Percentiles rank a stretch among this genome's conserved stretches.
Conservation (phyloP, 2,888 invertebrate species). For the Nephrocerus scutellatus region DNA sequence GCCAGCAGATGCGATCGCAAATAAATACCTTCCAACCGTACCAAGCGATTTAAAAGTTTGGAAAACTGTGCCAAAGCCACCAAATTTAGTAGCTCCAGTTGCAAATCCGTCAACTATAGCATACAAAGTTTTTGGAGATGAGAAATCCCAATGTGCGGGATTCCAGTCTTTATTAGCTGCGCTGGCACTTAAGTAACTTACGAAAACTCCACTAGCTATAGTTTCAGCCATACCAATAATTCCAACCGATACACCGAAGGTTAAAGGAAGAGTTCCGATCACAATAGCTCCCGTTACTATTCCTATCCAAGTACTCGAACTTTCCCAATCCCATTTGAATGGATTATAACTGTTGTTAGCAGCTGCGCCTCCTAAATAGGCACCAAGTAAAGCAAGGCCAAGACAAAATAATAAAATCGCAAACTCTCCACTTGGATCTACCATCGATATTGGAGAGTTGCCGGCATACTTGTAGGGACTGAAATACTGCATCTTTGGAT, state of each 20-base stretch:
- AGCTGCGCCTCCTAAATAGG: slow-evolving; percentile 11
- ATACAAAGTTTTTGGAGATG: slow-evolving; percentile 4
- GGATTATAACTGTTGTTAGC: neutral
- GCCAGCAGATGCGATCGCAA: neutral
- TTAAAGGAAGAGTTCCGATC: slow-evolving; percentile 1
- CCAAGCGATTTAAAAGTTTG: slow-evolving; percentile 1
- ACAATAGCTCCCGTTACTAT: slow-evolving; percentile 4
- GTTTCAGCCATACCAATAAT: neutral
- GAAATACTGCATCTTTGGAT: slow-evolving; percentile 22
- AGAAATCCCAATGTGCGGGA: slow-evolving; percentile 8
- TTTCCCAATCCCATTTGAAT: slow-evolving; percentile 4
- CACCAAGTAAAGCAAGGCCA: slow-evolving; percentile 5
- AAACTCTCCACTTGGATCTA: slow-evolving; percentile 13
- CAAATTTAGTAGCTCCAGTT: slow-evolving; percentile 1
- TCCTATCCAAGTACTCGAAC: slow-evolving; percentile 1
- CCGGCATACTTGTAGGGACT: slow-evolving; percentile 27
- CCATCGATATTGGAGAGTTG: slow-evolving; percentile 14
- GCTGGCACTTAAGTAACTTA: slow-evolving; percentile 2
- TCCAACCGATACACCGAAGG: neutral
- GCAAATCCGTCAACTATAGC: slow-evolving; percentile 10
- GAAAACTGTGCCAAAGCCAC: neutral
- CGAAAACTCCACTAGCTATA: neutral
- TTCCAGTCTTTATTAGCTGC: slow-evolving; percentile 2
- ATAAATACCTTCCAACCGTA: neutral
- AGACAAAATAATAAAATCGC: no score